These are phyloP conservation scores for Drosophila pectinifera DNA, from an alignment of 1,140 invertebrate species.

Conservation along the genomic window DNA sequence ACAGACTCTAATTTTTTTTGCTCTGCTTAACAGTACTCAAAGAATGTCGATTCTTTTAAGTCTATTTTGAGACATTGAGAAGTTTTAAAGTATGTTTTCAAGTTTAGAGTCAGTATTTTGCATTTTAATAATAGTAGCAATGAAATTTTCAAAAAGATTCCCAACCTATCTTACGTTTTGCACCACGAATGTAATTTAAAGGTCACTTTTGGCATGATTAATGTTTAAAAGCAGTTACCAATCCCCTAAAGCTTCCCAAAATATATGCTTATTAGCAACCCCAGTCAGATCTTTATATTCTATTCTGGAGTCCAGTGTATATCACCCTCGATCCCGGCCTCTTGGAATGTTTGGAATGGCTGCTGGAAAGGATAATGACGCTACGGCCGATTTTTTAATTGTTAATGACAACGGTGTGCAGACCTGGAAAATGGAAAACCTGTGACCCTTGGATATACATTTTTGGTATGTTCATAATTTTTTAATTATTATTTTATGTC, in stretches of 20 bases:
- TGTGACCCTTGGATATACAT: no score
- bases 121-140: background rate
- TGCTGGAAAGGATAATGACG: no score
- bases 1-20: background rate
- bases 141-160: background rate
- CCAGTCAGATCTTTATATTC: constrained; percentile 10
- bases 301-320: no score
- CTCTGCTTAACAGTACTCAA: background rate
- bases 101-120: background rate
- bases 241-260: background rate
- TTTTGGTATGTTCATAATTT: no score
- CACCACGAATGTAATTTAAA: background rate
- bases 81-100: no score
- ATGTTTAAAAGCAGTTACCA: constrained; percentile 14
- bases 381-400: no score
- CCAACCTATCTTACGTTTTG: background rate
- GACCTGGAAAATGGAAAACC: no score
- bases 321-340: no score
- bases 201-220: background rate
- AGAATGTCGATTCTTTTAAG: background rate
- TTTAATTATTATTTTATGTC: no score
- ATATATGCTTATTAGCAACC: constrained; percentile 49
- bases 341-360: no score
- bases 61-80: background rate
- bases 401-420: no score